phyloP scores from a whole-genome alignment of 2,113 vertebrate genomes.

The Mola mola region DNA sequence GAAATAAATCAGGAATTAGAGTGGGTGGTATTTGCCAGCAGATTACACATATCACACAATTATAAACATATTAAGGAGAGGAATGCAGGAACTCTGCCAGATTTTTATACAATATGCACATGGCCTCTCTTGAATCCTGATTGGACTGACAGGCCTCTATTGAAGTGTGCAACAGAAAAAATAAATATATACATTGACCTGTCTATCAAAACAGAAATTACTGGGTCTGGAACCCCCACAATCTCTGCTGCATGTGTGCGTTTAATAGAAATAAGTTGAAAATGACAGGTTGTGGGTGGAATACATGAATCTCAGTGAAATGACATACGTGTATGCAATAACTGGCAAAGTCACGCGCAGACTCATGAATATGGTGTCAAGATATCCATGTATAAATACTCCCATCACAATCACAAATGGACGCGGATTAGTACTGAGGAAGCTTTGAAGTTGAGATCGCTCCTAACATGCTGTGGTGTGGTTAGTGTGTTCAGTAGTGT shows the following conservation, averaged over 20 bases:
- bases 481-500: constrained; percentile 23
- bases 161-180: not conserved
- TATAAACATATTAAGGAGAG: not conserved
- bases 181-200: constrained; percentile 6
- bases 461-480: constrained; percentile 27
- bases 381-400: constrained; percentile 40
- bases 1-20: not conserved
- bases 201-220: constrained; percentile 8
- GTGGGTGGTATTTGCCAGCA: constrained; percentile 1
- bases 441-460: constrained; percentile 59
- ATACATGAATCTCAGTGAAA: constrained; percentile 20
- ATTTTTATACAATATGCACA: constrained; percentile 17
- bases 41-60: constrained; percentile 6
- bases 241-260: not conserved
- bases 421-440: constrained; percentile 37
- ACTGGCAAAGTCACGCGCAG: constrained; percentile 5
- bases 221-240: not conserved
- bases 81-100: constrained; percentile 1
- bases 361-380: constrained; percentile 20
- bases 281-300: too few species aligned
- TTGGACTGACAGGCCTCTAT: not conserved
- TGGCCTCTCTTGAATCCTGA: constrained; percentile 5
- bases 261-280: too few species aligned
- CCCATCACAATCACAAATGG: constrained; percentile 28
- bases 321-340: constrained; percentile 17